Evolutionary conservation across 2,113 vertebrate species (phyloP).

Genomic region (Morphnarchus princeps): DNA sequence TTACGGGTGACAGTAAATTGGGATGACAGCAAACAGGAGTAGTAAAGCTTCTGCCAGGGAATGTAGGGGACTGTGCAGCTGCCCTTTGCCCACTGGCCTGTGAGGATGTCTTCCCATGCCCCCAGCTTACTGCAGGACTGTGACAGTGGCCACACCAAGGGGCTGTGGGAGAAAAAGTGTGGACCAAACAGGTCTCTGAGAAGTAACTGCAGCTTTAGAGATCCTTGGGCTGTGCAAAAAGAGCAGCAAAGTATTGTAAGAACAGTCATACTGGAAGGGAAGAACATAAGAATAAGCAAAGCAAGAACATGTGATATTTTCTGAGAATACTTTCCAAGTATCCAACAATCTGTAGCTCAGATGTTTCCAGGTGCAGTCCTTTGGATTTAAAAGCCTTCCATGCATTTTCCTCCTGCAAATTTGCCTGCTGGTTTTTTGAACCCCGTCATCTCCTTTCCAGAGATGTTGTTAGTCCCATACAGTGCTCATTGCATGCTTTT

Average conservation of each 20-base stretch:
- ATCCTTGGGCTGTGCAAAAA: neutral
- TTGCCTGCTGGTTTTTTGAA: neutral
- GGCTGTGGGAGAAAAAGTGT: accelerated
- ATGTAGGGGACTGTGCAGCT: neutral
- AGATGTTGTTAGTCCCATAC: neutral
- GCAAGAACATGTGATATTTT: neutral
- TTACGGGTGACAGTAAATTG: neutral
- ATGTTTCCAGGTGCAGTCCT: neutral
- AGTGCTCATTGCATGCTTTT: neutral
- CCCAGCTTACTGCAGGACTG: neutral
- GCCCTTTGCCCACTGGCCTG: neutral
- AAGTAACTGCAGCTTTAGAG: neutral
- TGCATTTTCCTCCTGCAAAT: neutral
- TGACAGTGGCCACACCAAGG: neutral
- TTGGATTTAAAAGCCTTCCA: neutral
- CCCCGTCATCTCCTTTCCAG: neutral
- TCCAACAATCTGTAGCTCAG: neutral
- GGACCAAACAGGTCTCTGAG: neutral
- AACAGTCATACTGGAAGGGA: neutral
- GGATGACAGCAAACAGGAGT: neutral
- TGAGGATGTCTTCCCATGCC: neutral
- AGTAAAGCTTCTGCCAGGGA: neutral
- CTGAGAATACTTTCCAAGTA: neutral
- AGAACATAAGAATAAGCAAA: neutral
- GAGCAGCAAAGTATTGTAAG: neutral